Base-by-base conservation (phyloP, 2,888 invertebrate species). In the Muschampia plurimacula region DNA sequence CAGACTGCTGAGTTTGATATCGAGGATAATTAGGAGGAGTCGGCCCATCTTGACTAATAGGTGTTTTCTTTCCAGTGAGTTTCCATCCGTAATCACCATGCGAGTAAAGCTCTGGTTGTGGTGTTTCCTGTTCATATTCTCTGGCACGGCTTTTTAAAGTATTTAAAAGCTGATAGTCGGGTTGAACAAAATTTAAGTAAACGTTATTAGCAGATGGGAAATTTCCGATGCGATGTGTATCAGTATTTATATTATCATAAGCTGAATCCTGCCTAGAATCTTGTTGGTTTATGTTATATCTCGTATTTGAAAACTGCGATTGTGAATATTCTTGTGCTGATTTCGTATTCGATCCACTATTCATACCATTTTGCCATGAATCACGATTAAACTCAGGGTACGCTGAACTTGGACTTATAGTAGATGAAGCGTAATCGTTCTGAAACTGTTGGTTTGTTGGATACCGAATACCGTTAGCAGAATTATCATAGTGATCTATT, bases 71-170 rank as follows among this genome's bases (percentile, higher is more conserved):
- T n/a, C 87, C 89, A 4, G 84, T 82, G 32, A 94, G 72, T 80
- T 92, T 94, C 95, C 95, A 95, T 1, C 95, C 94, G 77, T 89
- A 95, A 77, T 95, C 94, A 12, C 94, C 94, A 69, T 92, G 89
- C 0, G 94, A 92, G 76, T 94, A 94, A 46, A 82, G 77, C 13
- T 86, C 87, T 69, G 85, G 78, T 73, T 89, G 91, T 49, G 82
- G 83, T 7, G 82, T 84, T 76, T 90, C 90, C 67, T 86, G 88
- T 60, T 93, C 91, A 10, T 84, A 73, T 73, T 91, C 91, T 79
- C 87, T 87, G 0, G 83, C 80, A 32, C 85, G 84, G 72, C 80
- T 77, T 82, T 86, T 92, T 12, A 84, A 74, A 67, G 84, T 89
- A 75, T 82, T 89, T 49, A 84, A 78, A 15, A 78, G 69, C 76